Evolutionary conservation across 2,113 vertebrate species (phyloP).

Genomic region (Chroicocephalus ridibundus): DNA sequence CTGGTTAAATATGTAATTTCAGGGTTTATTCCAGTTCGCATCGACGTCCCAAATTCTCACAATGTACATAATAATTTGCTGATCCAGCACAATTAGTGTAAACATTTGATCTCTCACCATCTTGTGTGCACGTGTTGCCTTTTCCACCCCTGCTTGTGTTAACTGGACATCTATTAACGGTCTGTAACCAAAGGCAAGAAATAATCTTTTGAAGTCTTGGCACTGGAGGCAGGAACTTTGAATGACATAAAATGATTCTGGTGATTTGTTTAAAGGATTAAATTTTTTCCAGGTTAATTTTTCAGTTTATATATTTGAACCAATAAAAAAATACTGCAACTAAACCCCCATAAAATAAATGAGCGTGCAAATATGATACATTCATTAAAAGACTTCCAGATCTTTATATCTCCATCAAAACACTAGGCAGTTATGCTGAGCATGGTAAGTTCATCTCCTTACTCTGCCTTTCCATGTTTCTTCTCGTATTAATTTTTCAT

Average conservation of each 20-base stretch:
- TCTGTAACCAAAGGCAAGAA: background rate
- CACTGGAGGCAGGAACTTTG: background rate
- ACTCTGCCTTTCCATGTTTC: background rate
- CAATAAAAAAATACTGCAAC: background rate
- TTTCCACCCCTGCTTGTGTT: background rate
- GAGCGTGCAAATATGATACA: background rate
- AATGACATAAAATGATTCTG: background rate
- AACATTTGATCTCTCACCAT: background rate
- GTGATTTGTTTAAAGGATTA: background rate
- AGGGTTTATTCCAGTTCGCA: background rate
- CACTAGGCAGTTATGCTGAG: background rate
- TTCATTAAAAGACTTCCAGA: background rate
- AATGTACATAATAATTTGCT: background rate
- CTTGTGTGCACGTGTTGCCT: background rate
- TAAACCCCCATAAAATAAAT: background rate
- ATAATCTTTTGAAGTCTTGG: background rate
- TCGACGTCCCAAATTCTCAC: background rate
- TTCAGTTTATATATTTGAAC: background rate
- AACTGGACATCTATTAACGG: background rate
- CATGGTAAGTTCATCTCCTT: background rate
- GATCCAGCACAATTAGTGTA: background rate
- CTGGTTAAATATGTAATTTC: background rate
- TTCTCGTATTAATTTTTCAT: background rate
- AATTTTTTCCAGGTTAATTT: background rate
- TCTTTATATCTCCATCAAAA: background rate